Base-by-base conservation (phyloP, 2,113 vertebrate genomes). In the Ivindomyrus marchei region DNA sequence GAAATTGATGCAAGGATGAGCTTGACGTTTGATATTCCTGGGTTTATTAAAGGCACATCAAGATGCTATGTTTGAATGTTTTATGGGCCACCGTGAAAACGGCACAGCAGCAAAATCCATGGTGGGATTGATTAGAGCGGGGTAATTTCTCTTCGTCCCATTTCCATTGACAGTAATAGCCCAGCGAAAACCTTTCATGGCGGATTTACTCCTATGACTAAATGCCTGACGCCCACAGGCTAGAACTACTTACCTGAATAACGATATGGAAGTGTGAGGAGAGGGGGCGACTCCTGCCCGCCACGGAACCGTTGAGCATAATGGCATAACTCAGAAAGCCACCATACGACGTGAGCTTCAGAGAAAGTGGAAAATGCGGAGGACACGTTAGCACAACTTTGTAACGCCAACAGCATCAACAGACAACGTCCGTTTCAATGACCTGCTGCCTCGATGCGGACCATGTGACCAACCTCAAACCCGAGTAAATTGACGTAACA, bases 261-360 rank as follows among this genome's bases (percentile, higher is more conserved):
- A 98, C 95, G 80, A 97, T 90, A 1, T 97, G 96, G 8, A 95
- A 93, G 4, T 94, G 92, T 49, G 94, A 95, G 24, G 95, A 56
- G 80, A 96, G 94, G 56, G 95, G 94, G 39, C 94, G 91, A 36
- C 96, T 95, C 91, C 92, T 86, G 0, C 92, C 95, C 50, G 97
- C 97, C 93, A 94, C 92, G 0, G 97, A 96, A 83, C 96, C 92
- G 83, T 97, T 96, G 0, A 97, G 97, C 19, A 96, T 96, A 13
- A 97, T 95, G 0, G 94, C 95, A 91, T 97, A 98, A 80, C 95
- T 97, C 92, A 98, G 92, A 85, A 95, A 88, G 24, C 96, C 96
- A 15, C 97, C 97, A 90, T 96, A 97, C 0, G 97, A 94, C 0
- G 95, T 95, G 89, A 98, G 94, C 97, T 98, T 42, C 2, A 66